Conservation (phyloP, 2,797 vertebrate species). For the Enteromius afrohamiltoni region DNA sequence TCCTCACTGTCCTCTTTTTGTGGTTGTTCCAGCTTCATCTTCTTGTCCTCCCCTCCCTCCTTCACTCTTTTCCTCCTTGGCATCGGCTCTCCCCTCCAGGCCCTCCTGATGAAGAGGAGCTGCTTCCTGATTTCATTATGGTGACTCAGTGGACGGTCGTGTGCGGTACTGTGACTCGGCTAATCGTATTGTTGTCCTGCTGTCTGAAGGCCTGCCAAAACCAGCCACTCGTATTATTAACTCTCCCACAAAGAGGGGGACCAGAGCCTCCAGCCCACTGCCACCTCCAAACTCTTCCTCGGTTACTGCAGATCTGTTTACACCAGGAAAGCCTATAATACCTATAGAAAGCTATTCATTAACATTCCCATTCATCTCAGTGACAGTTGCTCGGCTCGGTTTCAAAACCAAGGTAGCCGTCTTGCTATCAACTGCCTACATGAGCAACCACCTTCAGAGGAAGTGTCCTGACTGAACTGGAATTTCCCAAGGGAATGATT, state of each 20-base stretch:
- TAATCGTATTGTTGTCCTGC: conserved; percentile 53
- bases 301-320: not conserved
- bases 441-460: conserved; percentile 1
- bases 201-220: conserved; percentile 58
- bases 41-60: conserved; percentile 21
- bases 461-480: conserved; percentile 3
- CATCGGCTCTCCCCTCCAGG: conserved; percentile 44
- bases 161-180: conserved; percentile 51
- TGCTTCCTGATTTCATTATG: conserved; percentile 60
- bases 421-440: not conserved
- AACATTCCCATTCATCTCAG: not conserved
- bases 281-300: conserved; percentile 14
- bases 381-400: not conserved
- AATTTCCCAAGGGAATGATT: not conserved
- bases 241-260: conserved; percentile 34
- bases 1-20: conserved; percentile 21
- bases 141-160: conserved; percentile 43
- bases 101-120: conserved; percentile 44
- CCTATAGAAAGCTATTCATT: not conserved
- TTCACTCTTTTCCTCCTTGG: conserved; percentile 37
- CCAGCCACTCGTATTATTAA: conserved; percentile 57
- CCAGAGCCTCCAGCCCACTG: not conserved
- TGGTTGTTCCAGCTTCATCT: conserved; percentile 26
- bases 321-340: conserved; percentile 2
- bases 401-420: conserved; percentile 13